These are phyloP conservation scores for Helicoverpa zea DNA, from an alignment of 1,140 invertebrate genomes.

Conservation along the genomic window DNA sequence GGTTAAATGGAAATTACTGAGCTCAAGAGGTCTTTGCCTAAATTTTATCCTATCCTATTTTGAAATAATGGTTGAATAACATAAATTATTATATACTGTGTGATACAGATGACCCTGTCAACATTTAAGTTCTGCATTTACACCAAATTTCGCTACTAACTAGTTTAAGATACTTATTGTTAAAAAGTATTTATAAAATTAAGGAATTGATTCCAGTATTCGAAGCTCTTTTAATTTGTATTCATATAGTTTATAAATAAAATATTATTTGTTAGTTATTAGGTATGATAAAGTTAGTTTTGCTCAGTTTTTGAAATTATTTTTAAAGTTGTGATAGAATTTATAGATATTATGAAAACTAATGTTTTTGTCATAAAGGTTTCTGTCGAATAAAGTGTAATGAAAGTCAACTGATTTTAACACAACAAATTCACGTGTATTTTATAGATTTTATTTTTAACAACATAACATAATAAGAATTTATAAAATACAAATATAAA, in stretches of 20 bases:
- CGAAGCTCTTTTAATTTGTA: conserved; percentile 34
- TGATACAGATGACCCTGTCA: conserved; percentile 11
- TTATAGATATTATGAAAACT: conserved; percentile 34
- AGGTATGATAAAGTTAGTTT: conserved; percentile 36
- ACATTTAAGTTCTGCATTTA: conserved; percentile 32
- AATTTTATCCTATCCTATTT: neutral
- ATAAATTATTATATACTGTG: neutral
- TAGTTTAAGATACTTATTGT: conserved; percentile 41
- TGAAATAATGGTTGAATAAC: too few relatives aligned
- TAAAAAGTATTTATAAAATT: conserved; percentile 42
- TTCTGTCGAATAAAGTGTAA: conserved; percentile 3
- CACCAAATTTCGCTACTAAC: conserved; percentile 46
- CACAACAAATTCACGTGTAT: neutral
- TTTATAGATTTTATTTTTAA: too few relatives aligned
- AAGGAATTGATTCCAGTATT: conserved; percentile 45
- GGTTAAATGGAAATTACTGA: too few relatives aligned
- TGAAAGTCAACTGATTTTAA: neutral
- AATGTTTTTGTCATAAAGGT: conserved; percentile 10
- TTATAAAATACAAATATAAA: too few relatives aligned
- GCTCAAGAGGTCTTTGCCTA: too few relatives aligned
- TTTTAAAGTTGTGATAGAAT: conserved; percentile 46
- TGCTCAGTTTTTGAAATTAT: conserved; percentile 37
- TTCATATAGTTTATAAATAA: conserved; percentile 29
- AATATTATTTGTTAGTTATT: conserved; percentile 31
- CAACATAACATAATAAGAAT: too few relatives aligned